A percentile compares a stretch with the other conserved stretches of the same genome.
Evolutionary conservation across 2,888 invertebrate species (phyloP).

Genomic region (Craniophora ligustri): DNA sequence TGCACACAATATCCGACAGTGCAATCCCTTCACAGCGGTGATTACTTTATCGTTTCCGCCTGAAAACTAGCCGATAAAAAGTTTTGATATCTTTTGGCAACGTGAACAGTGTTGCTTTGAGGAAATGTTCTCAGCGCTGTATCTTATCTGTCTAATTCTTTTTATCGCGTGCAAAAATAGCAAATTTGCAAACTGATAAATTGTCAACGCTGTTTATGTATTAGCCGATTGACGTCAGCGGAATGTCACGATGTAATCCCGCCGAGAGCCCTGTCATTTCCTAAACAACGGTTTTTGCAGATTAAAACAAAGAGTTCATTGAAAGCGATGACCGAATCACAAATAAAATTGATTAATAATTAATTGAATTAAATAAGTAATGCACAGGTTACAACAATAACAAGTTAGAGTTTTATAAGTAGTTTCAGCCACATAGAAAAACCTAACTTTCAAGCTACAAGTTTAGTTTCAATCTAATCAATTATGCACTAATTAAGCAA

Average conservation of each 20-base stretch:
- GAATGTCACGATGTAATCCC: slow-evolving; percentile 23
- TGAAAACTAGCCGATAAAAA: slow-evolving; percentile 58
- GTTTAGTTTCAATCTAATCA: slow-evolving; percentile 12
- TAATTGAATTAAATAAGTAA: no score
- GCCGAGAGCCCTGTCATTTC: slow-evolving; percentile 31
- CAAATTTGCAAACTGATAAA: slow-evolving; percentile 69
- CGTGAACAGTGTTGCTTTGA: slow-evolving; percentile 75
- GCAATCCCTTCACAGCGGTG: slow-evolving; percentile 39
- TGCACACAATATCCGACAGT: slow-evolving; percentile 40
- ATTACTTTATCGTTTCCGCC: slow-evolving; percentile 71
- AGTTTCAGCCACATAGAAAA: slow-evolving; percentile 1
- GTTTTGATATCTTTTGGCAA: slow-evolving; percentile 56
- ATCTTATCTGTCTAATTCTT: slow-evolving; percentile 70
- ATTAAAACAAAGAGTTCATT: slow-evolving; percentile 13
- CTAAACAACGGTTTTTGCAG: slow-evolving; percentile 21
- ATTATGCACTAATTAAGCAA: slow-evolving; percentile 17
- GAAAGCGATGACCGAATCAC: slow-evolving; percentile 1
- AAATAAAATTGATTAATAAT: no score
- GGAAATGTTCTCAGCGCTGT: slow-evolving; percentile 71
- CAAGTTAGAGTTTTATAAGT: neutral
- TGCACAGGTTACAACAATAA: no score
- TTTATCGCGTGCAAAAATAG: slow-evolving; percentile 70
- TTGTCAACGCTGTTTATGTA: slow-evolving; percentile 58
- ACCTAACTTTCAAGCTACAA: neutral
- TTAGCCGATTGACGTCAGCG: slow-evolving; percentile 60